These are phyloP conservation scores for Sphaerophoria rueppellii DNA, from an alignment of 2,888 invertebrate genomes.

Conservation along the genomic window DNA sequence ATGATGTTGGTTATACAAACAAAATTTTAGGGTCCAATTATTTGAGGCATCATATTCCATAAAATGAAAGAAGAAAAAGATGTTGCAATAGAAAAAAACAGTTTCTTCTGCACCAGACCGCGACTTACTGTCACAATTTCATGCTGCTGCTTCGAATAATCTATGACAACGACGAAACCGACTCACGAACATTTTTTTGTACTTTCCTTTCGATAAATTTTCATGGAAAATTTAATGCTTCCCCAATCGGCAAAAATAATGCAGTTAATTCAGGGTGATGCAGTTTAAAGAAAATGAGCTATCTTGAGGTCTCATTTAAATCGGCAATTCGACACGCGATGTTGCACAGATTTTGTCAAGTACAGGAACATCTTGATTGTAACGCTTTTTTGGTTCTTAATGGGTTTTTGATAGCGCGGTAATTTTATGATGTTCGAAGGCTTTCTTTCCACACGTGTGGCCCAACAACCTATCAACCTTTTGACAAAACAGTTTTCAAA, in stretches of 20 bases:
- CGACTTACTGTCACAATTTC: slow-evolving; percentile 53
- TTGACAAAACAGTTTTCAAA: not conserved
- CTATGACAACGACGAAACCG: not conserved
- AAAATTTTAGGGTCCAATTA: slow-evolving; percentile 46
- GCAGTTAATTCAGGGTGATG: slow-evolving; percentile 10
- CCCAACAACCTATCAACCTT: not conserved
- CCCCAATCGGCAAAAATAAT: not conserved
- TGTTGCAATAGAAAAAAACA: slow-evolving; percentile 43
- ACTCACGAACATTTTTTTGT: slow-evolving; percentile 7
- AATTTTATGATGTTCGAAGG: not conserved
- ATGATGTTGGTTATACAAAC: slow-evolving; percentile 13
- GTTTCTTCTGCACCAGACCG: slow-evolving; percentile 34
- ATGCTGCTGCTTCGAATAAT: slow-evolving; percentile 59
- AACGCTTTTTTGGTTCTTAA: not conserved
- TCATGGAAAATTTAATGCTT: slow-evolving; percentile 57
- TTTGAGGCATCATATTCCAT: slow-evolving; percentile 43
- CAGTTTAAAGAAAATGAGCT: not conserved
- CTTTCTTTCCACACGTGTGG: not conserved
- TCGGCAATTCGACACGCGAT: slow-evolving; percentile 15
- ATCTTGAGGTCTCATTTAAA: slow-evolving; percentile 1
- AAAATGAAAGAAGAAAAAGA: slow-evolving; percentile 22
- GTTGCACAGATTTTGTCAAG: not conserved
- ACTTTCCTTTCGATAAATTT: slow-evolving; percentile 49
- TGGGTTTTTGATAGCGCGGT: not conserved
- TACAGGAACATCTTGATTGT: not conserved